Conservation (phyloP, 2,113 vertebrate species). For the Hyla sarda region DNA sequence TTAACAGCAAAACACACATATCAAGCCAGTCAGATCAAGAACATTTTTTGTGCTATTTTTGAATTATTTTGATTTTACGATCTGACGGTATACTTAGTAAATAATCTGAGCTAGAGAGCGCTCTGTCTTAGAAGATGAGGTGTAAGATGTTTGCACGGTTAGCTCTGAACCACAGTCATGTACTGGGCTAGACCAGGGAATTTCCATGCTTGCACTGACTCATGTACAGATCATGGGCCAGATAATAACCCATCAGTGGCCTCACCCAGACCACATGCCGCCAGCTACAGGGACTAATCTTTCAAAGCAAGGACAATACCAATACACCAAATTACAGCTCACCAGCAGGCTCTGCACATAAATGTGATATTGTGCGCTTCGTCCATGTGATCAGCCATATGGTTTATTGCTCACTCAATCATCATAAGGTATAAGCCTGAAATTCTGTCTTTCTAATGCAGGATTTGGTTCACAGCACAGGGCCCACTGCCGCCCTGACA, state of each 20-base stretch:
- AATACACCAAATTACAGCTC: not conserved
- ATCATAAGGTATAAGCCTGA: not conserved
- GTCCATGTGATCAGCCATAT: not conserved
- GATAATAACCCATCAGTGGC: conserved; percentile 12
- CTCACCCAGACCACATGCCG: conserved; percentile 32
- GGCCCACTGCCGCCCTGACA: not conserved
- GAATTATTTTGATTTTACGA: too few relatives aligned
- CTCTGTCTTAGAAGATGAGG: too few relatives aligned
- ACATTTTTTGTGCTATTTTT: too few relatives aligned
- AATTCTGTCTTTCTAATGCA: not conserved
- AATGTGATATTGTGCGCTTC: not conserved
- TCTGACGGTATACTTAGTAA: not conserved
- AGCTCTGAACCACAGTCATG: not conserved
- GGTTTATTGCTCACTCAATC: not conserved
- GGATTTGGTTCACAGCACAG: not conserved
- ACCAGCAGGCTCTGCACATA: not conserved
- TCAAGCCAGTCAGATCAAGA: too few relatives aligned
- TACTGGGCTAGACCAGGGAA: conserved; percentile 24
- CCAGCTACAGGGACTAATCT: not conserved
- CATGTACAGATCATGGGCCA: conserved; percentile 23
- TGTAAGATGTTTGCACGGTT: not conserved
- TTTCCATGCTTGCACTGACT: conserved; percentile 17
- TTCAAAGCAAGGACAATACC: not conserved
- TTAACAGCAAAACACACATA: too few relatives aligned
- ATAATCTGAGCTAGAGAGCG: not conserved